Percentiles rank a stretch among this genome's conserved stretches.
Conservation (phyloP, 2,113 vertebrate species). For the Antechinus flavipes region DNA sequence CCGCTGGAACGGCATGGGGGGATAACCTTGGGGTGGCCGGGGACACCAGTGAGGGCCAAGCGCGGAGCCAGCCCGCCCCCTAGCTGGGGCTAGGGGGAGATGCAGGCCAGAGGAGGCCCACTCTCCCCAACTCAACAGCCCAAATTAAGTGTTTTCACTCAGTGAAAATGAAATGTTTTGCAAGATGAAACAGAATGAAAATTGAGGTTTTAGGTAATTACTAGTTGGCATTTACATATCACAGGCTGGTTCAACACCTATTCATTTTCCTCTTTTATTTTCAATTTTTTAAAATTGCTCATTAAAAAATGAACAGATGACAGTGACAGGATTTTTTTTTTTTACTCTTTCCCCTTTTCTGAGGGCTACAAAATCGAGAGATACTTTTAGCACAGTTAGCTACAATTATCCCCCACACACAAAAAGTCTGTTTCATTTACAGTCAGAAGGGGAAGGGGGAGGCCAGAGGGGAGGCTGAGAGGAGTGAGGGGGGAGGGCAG, state of each 20-base stretch:
- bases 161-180: constrained; percentile 90
- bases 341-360: constrained; percentile 81
- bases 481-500: background rate
- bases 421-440: constrained; percentile 79
- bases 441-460: constrained; percentile 55
- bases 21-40: constrained; percentile 73
- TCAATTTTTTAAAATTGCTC: constrained; percentile 91
- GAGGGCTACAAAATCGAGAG: constrained; percentile 84
- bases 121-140: constrained; percentile 67
- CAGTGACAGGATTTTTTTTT: constrained; percentile 81
- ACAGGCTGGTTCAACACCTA: constrained; percentile 91
- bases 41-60: background rate
- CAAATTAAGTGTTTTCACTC: constrained; percentile 89
- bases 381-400: constrained; percentile 82
- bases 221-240: constrained; percentile 92
- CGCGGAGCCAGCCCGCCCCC: constrained; percentile 81
- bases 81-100: constrained; percentile 70
- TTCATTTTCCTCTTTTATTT: constrained; percentile 92
- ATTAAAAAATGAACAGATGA: constrained; percentile 89
- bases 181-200: constrained; percentile 91
- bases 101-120: constrained; percentile 53
- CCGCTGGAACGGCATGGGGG: constrained; percentile 60
- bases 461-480: background rate
- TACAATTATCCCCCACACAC: constrained; percentile 77
- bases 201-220: constrained; percentile 92